Conservation (phyloP, 2,113 vertebrate genomes). For the Prionailurus viverrinus region DNA sequence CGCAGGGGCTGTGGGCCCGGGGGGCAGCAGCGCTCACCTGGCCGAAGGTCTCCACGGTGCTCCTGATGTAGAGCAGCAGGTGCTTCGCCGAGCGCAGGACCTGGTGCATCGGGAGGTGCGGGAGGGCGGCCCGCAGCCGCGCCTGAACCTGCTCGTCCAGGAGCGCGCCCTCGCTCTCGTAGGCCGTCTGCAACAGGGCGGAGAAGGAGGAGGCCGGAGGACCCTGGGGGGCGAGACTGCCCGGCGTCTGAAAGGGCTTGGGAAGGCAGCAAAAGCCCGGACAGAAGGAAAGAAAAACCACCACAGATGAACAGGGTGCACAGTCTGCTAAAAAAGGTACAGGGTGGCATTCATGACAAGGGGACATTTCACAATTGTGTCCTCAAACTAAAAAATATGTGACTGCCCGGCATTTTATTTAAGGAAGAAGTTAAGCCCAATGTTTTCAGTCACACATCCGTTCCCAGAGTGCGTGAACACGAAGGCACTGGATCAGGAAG, state of each 20-base stretch:
- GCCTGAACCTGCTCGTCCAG: constrained; percentile 74
- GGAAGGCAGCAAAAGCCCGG: background rate
- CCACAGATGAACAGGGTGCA: background rate
- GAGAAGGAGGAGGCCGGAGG: constrained; percentile 75
- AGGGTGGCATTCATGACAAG: rapidly evolving
- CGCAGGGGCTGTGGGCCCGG: rapidly evolving
- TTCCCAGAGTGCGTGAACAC: rapidly evolving
- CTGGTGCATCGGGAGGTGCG: constrained; percentile 79
- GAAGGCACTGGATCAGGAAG: rapidly evolving
- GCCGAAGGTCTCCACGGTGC: constrained; percentile 90
- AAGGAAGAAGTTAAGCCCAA: background rate
- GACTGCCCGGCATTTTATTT: rapidly evolving
- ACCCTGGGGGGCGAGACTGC: rapidly evolving
- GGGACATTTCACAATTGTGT: rapidly evolving
- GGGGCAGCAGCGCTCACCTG: constrained; percentile 84
- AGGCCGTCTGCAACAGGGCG: constrained; percentile 87
- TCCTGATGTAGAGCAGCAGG: constrained; percentile 92
- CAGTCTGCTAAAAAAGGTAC: rapidly evolving
- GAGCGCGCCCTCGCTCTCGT: constrained; percentile 80
- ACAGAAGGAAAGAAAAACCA: background rate
- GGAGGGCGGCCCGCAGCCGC: constrained; percentile 82
- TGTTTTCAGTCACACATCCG: rapidly evolving
- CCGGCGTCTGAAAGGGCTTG: background rate
- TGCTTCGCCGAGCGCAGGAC: constrained; percentile 89
- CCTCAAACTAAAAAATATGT: rapidly evolving